Evolutionary conservation across 53 echinoderm and acorn worm species (phyloP), one percentile per base, ranked within the genome.

Genomic region (Echinarachnius parma): DNA sequence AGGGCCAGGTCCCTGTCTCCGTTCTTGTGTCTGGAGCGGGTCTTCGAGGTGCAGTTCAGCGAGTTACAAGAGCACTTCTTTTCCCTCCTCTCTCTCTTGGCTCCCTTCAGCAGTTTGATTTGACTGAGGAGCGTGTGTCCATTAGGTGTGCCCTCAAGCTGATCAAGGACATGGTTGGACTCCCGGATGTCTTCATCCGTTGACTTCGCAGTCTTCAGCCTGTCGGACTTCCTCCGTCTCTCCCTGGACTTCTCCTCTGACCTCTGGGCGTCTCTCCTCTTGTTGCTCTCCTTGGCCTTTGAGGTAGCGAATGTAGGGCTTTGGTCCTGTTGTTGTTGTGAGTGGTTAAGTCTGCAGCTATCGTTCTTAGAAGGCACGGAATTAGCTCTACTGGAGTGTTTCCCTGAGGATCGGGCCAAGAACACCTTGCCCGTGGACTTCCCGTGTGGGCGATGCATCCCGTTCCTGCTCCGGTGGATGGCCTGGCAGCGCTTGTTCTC

Each of bases 281-380:
- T 20, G 54, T 42, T 14, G 5, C 74, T 72, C 31, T 69, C 52
- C 57, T 39, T 72, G 32, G 74, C 55, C 28, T 44, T 85, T 48
- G 87, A 87, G 62, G 87, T 84, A 83, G 81, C 42, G 29, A 55
- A 27, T 13, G 24, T 55, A 53, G 79, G 83, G 60, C 64, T 87
- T 78, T 80, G 87, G 87, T 80, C 81, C 49, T 37, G 31, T 75
- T 62, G 13, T 32, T 3, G 64, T 34, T 3, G n/a, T n/a, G n/a
- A n/a, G n/a, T n/a, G n/a, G n/a, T n/a, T n/a, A n/a, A 55, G 46
- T 64, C 59, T 75, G 45, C 76, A 62, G 32, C 9, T 49, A 29
- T 65, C 46, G 74, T 68, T 68, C 31, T 68, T 68, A 14, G 42
- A 72, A 72, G 74, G 74, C 74, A 72, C 74, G 39, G 35, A 56